Base-by-base conservation (phyloP, 2,113 vertebrate species). In the Nerophis lumbriciformis region DNA sequence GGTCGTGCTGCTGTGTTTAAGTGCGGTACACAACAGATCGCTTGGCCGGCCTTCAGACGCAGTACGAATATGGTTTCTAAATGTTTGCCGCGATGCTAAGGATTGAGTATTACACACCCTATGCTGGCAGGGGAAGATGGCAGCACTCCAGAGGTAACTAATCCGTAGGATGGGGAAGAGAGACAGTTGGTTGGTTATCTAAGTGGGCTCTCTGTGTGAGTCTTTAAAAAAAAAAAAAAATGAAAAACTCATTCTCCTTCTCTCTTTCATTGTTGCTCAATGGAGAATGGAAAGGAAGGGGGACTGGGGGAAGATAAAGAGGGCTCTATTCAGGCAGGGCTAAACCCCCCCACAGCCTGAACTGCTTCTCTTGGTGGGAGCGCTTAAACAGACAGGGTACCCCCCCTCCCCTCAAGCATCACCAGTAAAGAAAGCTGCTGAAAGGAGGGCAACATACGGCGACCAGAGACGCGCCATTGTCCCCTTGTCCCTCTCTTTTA, bases 381-480 rank as follows among this genome's bases (percentile, higher is more conserved):
- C 72, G 83, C 87, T 91, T 90, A 90, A 91, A 90, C 90, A 90
- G 85, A 85, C 78, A 80, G 77, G 58, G 65, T 68, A 56, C 73
- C 65, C 69, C 57, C 38, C 57, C 44, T 16, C 21, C 44, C 57
- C 49, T 54, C 11, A 6, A 38, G n/a, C 38, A 44, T 57, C 55
- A 44, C 48, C 16, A 28, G 68, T 64, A 61, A 84, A 86, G 80
- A 85, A 88, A 87, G 83, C 79, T 48, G 55, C 77, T 88, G 85
- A 90, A 90, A 91, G 83, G 80, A 88, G 86, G 85, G 86, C 86
- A 89, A 89, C 90, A 92, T 92, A 91, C 88, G 90, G 90, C 51
- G 87, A 83, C 87, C 88, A 90, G 90, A 90, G 85, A 87, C 76
- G 44, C 64, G 64, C 87, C 83, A 88, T 92, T 92, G 90, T 92